These are phyloP conservation scores for Rissa tridactyla DNA, from an alignment of 2,113 vertebrate species.

Conservation along the genomic window DNA sequence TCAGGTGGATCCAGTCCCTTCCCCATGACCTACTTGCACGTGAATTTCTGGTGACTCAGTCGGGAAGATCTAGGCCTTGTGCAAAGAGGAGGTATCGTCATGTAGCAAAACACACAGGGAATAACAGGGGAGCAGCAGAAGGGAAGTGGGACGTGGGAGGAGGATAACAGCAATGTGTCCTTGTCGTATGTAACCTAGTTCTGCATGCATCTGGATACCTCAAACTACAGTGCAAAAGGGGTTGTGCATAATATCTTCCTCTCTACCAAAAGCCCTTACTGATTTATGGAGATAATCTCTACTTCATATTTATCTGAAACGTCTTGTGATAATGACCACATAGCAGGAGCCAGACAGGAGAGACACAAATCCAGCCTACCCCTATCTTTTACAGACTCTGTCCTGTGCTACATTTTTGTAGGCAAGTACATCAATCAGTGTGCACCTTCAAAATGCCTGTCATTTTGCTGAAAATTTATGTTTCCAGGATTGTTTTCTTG, in stretches of 20 bases:
- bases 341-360: neutral
- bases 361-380: neutral
- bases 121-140: neutral
- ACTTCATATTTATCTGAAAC: neutral
- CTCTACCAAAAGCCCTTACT: neutral
- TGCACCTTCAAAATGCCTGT: neutral
- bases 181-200: neutral
- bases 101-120: neutral
- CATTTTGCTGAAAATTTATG: neutral
- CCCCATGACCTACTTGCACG: neutral
- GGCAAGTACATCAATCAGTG: neutral
- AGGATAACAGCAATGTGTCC: neutral
- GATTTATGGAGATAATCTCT: neutral
- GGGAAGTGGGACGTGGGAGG: neutral
- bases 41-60: neutral
- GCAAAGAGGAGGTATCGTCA: neutral
- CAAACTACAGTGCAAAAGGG: neutral
- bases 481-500: neutral
- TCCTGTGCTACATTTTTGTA: neutral
- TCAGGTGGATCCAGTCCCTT: neutral
- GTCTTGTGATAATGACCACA: neutral
- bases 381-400: neutral
- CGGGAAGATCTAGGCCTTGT: neutral
- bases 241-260: neutral
- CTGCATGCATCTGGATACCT: neutral